These are phyloP conservation scores for Bombus vancouverensis DNA, from an alignment of 1,140 invertebrate species.

Conservation along the genomic window DNA sequence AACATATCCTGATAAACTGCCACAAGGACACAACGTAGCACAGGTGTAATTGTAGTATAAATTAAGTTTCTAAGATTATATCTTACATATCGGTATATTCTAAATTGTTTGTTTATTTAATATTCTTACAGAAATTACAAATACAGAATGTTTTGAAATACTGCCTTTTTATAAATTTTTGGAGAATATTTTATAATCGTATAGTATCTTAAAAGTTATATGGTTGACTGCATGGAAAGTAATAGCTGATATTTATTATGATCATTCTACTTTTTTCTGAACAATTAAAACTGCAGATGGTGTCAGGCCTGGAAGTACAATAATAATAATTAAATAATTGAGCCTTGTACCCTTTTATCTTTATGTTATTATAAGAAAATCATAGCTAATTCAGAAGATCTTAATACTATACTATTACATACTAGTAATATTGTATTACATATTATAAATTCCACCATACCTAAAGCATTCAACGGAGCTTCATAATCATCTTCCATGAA, in stretches of 20 bases:
- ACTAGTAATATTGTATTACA: not conserved
- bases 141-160: constrained; percentile 43
- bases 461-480: constrained; percentile 90
- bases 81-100: not conserved
- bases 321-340: constrained; percentile 20
- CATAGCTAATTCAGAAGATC: no score
- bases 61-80: not conserved
- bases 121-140: not conserved
- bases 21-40: constrained; percentile 45
- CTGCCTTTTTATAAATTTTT: constrained; percentile 42
- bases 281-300: constrained; percentile 92
- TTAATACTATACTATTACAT: no score
- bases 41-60: constrained; percentile 8
- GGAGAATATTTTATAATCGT: constrained; percentile 58
- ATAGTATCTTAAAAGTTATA: constrained; percentile 52
- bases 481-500: constrained; percentile 95
- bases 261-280: constrained; percentile 81
- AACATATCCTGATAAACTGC: constrained; percentile 83
- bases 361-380: not conserved
- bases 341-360: not conserved
- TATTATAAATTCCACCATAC: constrained; percentile 79
- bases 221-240: constrained; percentile 25
- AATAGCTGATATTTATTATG: not conserved
- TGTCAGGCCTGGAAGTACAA: constrained; percentile 86
- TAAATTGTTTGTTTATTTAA: not conserved